Base-by-base conservation (phyloP, 2,113 vertebrate species). In the Campylomormyrus tamandua region DNA sequence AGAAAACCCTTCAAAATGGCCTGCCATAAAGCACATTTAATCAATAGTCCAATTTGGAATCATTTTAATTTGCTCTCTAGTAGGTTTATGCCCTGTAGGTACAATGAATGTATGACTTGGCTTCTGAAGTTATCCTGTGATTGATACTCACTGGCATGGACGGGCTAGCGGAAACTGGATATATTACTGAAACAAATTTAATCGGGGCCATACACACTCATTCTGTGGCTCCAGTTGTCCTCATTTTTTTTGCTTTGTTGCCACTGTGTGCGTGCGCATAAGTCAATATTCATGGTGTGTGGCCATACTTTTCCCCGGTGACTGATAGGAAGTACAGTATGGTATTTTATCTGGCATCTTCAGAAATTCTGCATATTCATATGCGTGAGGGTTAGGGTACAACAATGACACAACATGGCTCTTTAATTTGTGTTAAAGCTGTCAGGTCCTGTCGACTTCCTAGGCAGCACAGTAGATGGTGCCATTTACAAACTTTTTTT, bases 381-480 rank as follows among this genome's bases (percentile, higher is more conserved):
- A 17, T 89, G 13, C 46, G 5, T 31, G 62, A 49, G 42, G 17
- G 15, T 42, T 3, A 42, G 15, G 35, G 74, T 80, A 19, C 11
- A 19, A 19, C 17, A 35, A 19, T 42, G n/a, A 77, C 5, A 19
- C 35, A 19, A 6, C 74, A 80, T 80, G 74, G 74, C 35, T 80
- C 35, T 2, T 19, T 77, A 45, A 24, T 74, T 74, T 42, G 19
- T 53, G 48, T 80, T 77, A 4, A 19, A 11, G 13, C 84, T 21
- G 1, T n/a, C 56, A n/a, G 56, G 24, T 15, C n/a, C 35, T 80
- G 19, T 3, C 3, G 11, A 62, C 53, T 89, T 83, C 80, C 58
- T 19, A 48, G 35, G 19, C 35, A 53, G 80, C 42, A 46, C 52
- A 89, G 35, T 85, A 89, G 89, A 39, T 62, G 89, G 89, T 24